A percentile compares a stretch with the other conserved stretches of the same genome.
These are phyloP conservation scores for Lagodon rhomboides DNA, from an alignment of 2,797 vertebrate species.

Conservation along the genomic window DNA sequence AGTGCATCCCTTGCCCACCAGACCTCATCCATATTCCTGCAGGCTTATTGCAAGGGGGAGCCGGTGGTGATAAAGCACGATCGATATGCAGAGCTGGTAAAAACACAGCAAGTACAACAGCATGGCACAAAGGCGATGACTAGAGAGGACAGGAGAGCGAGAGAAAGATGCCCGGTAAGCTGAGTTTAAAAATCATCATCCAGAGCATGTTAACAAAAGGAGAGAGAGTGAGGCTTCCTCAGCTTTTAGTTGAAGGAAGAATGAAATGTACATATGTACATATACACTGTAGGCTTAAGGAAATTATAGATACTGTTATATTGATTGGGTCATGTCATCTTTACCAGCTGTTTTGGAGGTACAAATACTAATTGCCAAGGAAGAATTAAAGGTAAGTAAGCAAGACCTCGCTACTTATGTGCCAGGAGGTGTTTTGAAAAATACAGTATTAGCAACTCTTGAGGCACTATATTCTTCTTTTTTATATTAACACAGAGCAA, in stretches of 20 bases:
- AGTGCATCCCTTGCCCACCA: constrained; percentile 71
- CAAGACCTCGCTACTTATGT: constrained; percentile 41
- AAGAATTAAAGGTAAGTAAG: constrained; percentile 38
- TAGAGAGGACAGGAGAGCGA: constrained; percentile 62
- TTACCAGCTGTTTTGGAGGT: constrained; percentile 43
- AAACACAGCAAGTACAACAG: constrained; percentile 79
- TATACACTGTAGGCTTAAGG: constrained; percentile 35
- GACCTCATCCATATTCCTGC: constrained; percentile 82
- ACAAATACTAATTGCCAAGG: constrained; percentile 57
- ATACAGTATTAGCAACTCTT: constrained; percentile 56
- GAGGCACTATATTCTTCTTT: constrained; percentile 44
- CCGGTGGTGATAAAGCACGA: constrained; percentile 80
- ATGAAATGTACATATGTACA: constrained; percentile 61
- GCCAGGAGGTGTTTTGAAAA: constrained; percentile 41
- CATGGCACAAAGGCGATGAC: constrained; percentile 72
- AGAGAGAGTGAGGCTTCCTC: constrained; percentile 21
- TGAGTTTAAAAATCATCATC: constrained; percentile 58
- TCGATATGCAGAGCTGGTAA: constrained; percentile 84
- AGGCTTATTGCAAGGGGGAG: constrained; percentile 79
- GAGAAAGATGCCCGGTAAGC: constrained; percentile 63
- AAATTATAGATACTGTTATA: constrained; percentile 17
- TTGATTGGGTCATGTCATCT: constrained; percentile 19
- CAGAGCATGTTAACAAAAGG: constrained; percentile 62
- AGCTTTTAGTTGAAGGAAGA: constrained; percentile 52
- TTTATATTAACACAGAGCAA: constrained; percentile 45